These are phyloP conservation scores for Benitochromis conjunctus DNA, from an alignment of 2,113 vertebrate species.

Conservation along the genomic window DNA sequence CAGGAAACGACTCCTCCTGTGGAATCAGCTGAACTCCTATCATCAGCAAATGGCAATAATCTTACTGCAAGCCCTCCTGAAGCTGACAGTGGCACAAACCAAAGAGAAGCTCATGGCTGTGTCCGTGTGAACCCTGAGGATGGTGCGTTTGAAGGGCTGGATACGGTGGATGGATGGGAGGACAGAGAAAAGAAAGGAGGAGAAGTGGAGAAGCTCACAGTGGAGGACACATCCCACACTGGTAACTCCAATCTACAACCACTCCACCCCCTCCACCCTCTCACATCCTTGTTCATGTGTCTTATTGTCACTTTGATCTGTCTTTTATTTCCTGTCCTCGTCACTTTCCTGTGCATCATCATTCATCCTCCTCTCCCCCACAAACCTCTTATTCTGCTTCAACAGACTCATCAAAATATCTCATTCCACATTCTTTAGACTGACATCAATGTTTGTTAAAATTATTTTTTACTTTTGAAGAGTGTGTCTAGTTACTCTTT, in stretches of 20 bases:
- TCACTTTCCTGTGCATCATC: background rate
- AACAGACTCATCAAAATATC: background rate
- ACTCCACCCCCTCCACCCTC: too few species aligned
- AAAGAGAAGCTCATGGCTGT: background rate
- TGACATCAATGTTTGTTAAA: background rate
- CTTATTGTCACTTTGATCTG: background rate
- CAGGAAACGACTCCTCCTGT: background rate
- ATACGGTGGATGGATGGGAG: conserved; percentile 21
- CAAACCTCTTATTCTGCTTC: background rate
- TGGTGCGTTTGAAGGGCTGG: background rate
- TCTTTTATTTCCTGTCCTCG: background rate
- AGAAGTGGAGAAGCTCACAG: background rate
- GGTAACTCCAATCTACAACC: background rate
- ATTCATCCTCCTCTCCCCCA: background rate
- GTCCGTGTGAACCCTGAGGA: background rate
- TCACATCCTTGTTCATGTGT: background rate
- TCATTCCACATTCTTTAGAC: background rate
- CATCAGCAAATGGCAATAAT: background rate
- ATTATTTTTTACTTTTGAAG: background rate
- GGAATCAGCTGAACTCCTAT: background rate
- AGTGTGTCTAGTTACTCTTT: background rate
- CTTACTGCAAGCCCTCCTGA: background rate
- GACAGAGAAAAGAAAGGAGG: background rate
- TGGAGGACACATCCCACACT: background rate
- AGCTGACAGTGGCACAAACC: background rate